Percentiles rank a stretch among this genome's conserved stretches.
phyloP scores from a whole-genome alignment of 2,888 invertebrate species.

The Melanostoma mellinum region DNA sequence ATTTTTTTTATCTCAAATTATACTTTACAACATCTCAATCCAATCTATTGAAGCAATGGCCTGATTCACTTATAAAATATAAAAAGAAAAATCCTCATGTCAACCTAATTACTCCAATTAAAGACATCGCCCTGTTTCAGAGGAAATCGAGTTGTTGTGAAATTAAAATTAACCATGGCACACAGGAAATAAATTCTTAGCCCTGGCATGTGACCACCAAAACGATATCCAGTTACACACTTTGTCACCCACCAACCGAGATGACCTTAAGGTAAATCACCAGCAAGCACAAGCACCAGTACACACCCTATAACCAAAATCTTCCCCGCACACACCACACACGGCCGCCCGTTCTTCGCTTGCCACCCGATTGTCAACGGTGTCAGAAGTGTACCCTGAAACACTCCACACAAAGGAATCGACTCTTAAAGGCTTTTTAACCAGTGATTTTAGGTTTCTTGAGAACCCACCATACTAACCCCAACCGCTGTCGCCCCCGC shows the following conservation, averaged over 20 bases:
- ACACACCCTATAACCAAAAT: slow-evolving; percentile 40
- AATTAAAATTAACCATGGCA: slow-evolving; percentile 69
- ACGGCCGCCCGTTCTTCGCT: background rate
- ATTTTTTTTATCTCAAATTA: slow-evolving; percentile 54
- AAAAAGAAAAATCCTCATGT: slow-evolving; percentile 56
- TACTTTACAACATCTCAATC: slow-evolving; percentile 61
- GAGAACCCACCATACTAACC: slow-evolving; percentile 11
- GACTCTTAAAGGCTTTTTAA: slow-evolving; percentile 54
- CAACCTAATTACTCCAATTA: slow-evolving; percentile 71
- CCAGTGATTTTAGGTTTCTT: slow-evolving; percentile 63
- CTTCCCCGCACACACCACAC: background rate
- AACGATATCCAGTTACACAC: slow-evolving; percentile 71
- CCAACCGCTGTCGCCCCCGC: background rate
- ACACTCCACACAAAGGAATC: slow-evolving; percentile 42
- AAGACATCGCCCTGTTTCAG: slow-evolving; percentile 64
- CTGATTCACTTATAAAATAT: slow-evolving; percentile 5
- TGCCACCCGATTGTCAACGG: slow-evolving; percentile 3
- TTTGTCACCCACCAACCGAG: slow-evolving; percentile 68
- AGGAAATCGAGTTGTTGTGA: slow-evolving; percentile 69
- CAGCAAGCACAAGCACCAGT: slow-evolving; percentile 53
- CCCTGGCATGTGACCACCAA: slow-evolving; percentile 65
- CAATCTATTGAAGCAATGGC: slow-evolving; percentile 41
- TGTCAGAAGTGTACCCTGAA: slow-evolving; percentile 11
- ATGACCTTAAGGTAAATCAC: slow-evolving; percentile 71
- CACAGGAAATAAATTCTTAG: slow-evolving; percentile 69